Base-by-base conservation (phyloP, 2,113 vertebrate genomes). In the Pollimyrus isidori region DNA sequence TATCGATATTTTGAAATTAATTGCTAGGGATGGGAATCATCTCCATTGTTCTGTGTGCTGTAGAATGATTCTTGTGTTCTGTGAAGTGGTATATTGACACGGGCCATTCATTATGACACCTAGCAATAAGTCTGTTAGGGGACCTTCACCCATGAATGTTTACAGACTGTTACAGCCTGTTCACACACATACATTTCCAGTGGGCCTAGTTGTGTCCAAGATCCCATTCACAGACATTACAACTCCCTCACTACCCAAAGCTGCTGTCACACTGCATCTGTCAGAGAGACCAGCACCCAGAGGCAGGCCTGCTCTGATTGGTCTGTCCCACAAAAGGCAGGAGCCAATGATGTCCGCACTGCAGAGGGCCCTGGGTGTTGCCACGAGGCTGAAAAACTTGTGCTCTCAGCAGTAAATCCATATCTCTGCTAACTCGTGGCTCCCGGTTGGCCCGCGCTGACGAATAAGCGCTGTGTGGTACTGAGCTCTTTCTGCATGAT, bases 401-500 rank as follows among this genome's bases (percentile, higher is more conserved):
- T 93, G 93, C 93, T 93, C 92, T 93, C 92, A 93, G 93, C 91
- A 93, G 90, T 91, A 93, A 90, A 93, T 88, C 92, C 92, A 87
- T 92, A 82, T 90, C 80, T 84, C 42, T 87, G 93, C 92, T 92
- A 91, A 92, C 87, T 93, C 94, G 90, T 92, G 94, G 93, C 94
- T 95, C 39, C 10, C 39, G 0, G 11, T 30, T 26, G 23, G 21
- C 39, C 10, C 21, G 21, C 17, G 11, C 93, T 93, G 92, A 93
- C 93, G 92, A 93, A 93, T 92, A 94, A 93, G 92, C 91, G 90
- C 93, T n/a, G 69, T 19, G 69, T 17, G 69, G 69, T 7, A 76
- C 35, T 93, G 93, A 94, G 92, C 91, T 92, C 91, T 95, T 97
- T 96, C 96, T 94, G 95, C 96, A 93, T 96, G 96, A 97, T 93